These are phyloP conservation scores for Tychaedon coryphoeus DNA, from an alignment of 2,113 vertebrate genomes.

Conservation along the genomic window DNA sequence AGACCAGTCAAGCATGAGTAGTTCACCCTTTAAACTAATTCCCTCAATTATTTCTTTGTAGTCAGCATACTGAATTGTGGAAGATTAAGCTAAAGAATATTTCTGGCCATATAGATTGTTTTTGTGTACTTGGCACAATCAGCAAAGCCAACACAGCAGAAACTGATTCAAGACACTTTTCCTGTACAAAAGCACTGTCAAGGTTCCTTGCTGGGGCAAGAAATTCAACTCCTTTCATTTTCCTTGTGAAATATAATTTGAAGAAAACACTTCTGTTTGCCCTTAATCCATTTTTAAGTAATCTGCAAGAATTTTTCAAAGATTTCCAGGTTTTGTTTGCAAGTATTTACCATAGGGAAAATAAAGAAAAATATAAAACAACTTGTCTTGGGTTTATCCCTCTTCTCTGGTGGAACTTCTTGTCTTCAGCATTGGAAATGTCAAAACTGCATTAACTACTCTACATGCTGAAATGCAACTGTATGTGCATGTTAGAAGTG, in stretches of 20 bases:
- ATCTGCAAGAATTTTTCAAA: not conserved
- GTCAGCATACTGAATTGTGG: not conserved
- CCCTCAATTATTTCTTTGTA: not conserved
- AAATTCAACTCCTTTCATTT: not conserved
- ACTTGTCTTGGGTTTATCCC: not conserved
- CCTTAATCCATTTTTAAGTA: not conserved
- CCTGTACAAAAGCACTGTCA: not conserved
- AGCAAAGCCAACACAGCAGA: not conserved
- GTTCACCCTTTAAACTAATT: not conserved
- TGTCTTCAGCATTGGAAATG: not conserved
- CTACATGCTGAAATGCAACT: not conserved
- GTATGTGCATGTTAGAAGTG: not conserved
- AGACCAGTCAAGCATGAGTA: not conserved
- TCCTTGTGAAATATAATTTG: not conserved
- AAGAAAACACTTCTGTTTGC: not conserved
- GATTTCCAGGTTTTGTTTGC: not conserved
- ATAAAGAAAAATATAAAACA: not conserved
- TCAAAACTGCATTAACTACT: not conserved
- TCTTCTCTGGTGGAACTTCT: not conserved
- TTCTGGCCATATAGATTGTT: not conserved
- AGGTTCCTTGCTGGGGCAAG: not conserved
- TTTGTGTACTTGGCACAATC: not conserved
- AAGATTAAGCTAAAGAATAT: conserved; percentile 1
- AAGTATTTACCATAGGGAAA: not conserved
- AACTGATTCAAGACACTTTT: not conserved